Base-by-base conservation (phyloP, 2,113 vertebrate species). In the Pungitius pungitius region DNA sequence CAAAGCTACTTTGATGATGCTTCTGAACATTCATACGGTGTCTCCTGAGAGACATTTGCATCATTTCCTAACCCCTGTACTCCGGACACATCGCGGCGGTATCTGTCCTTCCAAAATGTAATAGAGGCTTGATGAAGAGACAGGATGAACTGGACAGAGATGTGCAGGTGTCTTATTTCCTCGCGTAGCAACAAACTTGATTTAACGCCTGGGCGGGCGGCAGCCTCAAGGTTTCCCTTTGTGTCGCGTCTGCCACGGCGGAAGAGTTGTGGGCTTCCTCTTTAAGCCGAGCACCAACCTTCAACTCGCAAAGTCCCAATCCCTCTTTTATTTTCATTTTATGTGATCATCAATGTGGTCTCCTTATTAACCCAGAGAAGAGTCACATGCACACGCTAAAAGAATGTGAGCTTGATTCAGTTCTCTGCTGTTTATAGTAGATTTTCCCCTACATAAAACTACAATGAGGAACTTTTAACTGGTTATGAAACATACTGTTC, bases 221-320 rank as follows among this genome's bases (percentile, higher is more conserved):
- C 24, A 64, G 39, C 26, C 54, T 69, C 71, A 83, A 74, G 77
- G 71, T 68, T 79, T 72, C 71, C 61, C 14, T 81, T 10, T 3
- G 20, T 37, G 15, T 68, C 52, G 45, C 8, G 20, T 70, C 14
- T 63, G 43, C 14, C 56, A 2, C 47, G 27, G 3, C n/a, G 43
- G 27, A 52, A 43, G 37, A 73, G 43, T 54, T 64, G 54, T 67
- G 18, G 37, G 47, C 80, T 9, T 69, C 24, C 54, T 62, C 60
- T 55, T 78, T n/a, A 30, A 69, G 59, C 22, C 9, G 17, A 68
- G 42, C 11, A n/a, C 39, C 61, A 70, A 65, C 54, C 67, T 73
- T 75, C 35, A 61, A 47, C 52, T 39, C 61, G 67, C 35, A 33
- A 52, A 77, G 33, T 15, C 40, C 30, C 45, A 6, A 8, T 51